Evolutionary conservation across 2,797 vertebrate genomes (phyloP).

Genomic region (Typhlichthys subterraneus): DNA sequence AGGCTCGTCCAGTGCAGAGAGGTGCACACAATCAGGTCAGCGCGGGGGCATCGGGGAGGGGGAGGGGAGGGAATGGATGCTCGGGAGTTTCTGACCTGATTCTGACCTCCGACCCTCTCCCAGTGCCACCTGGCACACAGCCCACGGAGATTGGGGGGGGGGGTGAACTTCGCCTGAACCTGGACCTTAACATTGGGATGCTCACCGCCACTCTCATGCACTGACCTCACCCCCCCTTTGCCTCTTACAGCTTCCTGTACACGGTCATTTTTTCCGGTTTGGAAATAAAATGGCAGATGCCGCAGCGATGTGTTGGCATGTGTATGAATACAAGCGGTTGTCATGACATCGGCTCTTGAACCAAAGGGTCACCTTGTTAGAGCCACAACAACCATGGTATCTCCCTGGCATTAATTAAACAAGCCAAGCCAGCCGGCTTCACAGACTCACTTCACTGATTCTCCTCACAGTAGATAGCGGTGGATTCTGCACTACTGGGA

Average conservation of each 20-base stretch:
- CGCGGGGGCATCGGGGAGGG: conserved; percentile 66
- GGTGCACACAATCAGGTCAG: conserved; percentile 65
- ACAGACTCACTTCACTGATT: too few species aligned
- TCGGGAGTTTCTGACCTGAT: conserved; percentile 86
- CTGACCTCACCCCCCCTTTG: neutral
- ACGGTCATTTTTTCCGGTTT: neutral
- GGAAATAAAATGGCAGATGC: too few species aligned
- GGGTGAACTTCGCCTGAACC: conserved; percentile 92
- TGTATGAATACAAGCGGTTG: too few species aligned
- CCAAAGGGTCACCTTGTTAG: too few species aligned
- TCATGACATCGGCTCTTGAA: too few species aligned
- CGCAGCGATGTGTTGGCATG: too few species aligned
- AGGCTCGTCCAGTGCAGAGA: conserved; percentile 41
- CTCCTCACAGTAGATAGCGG: too few species aligned
- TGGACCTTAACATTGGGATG: conserved; percentile 84
- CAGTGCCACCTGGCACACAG: conserved; percentile 80
- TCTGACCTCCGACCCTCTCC: conserved; percentile 78
- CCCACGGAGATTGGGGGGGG: conserved; percentile 21
- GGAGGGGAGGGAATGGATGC: conserved; percentile 14
- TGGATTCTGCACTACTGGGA: conserved; percentile 1
- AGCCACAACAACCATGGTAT: too few species aligned
- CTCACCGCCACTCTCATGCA: conserved; percentile 44
- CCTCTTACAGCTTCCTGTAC: too few species aligned
- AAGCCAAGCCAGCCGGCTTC: too few species aligned
- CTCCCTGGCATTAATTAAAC: too few species aligned